phyloP scores from a whole-genome alignment of 2,797 vertebrate genomes.

The Myripristis jacobus region DNA sequence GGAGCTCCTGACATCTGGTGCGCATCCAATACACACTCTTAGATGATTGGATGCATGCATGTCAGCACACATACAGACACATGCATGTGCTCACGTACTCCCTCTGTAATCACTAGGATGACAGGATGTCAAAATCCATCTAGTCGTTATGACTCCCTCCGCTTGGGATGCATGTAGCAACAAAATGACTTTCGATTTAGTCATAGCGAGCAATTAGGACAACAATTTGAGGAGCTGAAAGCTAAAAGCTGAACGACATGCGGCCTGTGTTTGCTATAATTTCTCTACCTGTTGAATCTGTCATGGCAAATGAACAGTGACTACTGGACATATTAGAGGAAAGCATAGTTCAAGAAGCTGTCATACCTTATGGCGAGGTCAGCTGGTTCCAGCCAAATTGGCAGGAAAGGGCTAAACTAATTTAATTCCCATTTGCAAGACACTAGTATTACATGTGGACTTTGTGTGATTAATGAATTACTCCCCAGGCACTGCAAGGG shows the following conservation, averaged over 20 bases:
- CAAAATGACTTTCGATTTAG: constrained; percentile 37
- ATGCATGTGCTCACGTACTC: not conserved
- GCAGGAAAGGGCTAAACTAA: constrained; percentile 36
- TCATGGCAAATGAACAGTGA: constrained; percentile 21
- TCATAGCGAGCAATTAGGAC: constrained; percentile 11
- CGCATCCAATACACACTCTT: constrained; percentile 14
- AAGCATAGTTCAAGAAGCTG: constrained; percentile 48
- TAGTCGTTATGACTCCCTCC: constrained; percentile 23
- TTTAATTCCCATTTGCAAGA: constrained; percentile 26
- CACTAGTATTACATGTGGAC: constrained; percentile 33
- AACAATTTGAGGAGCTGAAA: constrained; percentile 16
- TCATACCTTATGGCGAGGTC: constrained; percentile 51
- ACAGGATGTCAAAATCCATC: constrained; percentile 22
- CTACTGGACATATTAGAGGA: constrained; percentile 22
- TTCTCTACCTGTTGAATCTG: constrained; percentile 22
- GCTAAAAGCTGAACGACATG: constrained; percentile 8
- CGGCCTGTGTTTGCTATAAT: constrained; percentile 12
- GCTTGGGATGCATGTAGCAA: constrained; percentile 10
- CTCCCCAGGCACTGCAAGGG: constrained; percentile 45
- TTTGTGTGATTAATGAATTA: constrained; percentile 57
- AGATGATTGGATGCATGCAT: constrained; percentile 16
- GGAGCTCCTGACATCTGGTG: constrained; percentile 31
- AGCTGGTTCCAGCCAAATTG: constrained; percentile 37
- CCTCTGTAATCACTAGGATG: constrained; percentile 1
- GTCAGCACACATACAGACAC: not conserved